phyloP scores from a whole-genome alignment of 2,888 invertebrate genomes.

The Coecobrya sp. region DNA sequence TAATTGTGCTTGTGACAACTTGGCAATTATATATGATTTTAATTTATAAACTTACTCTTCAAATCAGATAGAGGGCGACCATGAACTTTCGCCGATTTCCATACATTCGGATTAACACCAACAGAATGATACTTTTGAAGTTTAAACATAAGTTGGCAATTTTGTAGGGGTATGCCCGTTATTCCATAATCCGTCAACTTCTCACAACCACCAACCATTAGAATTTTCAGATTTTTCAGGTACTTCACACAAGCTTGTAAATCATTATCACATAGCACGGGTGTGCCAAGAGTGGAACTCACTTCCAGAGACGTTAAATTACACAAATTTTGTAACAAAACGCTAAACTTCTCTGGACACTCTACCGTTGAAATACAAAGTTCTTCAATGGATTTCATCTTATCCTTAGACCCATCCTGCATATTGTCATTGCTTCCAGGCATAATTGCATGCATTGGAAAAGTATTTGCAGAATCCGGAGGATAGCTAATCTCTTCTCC shows the following conservation, averaged over 20 bases:
- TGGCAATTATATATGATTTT: too few species aligned
- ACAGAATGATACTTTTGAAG: slow-evolving; percentile 46
- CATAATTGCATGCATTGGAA: too few species aligned
- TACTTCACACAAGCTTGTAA: slow-evolving; percentile 76
- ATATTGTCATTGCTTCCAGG: neutral
- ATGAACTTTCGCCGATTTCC: slow-evolving; percentile 17
- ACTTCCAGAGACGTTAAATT: slow-evolving; percentile 74
- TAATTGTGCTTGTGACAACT: too few species aligned
- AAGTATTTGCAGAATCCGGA: neutral
- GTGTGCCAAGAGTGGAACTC: slow-evolving; percentile 2
- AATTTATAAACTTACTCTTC: slow-evolving; percentile 52
- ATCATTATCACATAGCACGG: slow-evolving; percentile 72
- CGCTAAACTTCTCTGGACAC: slow-evolving; percentile 38
- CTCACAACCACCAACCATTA: slow-evolving; percentile 70
- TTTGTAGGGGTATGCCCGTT: slow-evolving; percentile 68
- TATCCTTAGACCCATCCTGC: too few species aligned
- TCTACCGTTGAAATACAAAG: neutral
- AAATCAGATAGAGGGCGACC: slow-evolving; percentile 73
- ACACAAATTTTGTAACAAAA: slow-evolving; percentile 45
- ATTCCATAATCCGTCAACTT: slow-evolving; percentile 78
- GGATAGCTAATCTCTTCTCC: neutral
- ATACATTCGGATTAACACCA: slow-evolving; percentile 26
- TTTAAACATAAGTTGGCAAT: slow-evolving; percentile 70
- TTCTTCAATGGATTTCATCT: slow-evolving; percentile 40
- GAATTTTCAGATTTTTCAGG: slow-evolving; percentile 53